Percentiles rank a stretch among this genome's conserved stretches.
Conservation (phyloP, 2,113 vertebrate species). For the Lethenteron camtschaticum region DNA sequence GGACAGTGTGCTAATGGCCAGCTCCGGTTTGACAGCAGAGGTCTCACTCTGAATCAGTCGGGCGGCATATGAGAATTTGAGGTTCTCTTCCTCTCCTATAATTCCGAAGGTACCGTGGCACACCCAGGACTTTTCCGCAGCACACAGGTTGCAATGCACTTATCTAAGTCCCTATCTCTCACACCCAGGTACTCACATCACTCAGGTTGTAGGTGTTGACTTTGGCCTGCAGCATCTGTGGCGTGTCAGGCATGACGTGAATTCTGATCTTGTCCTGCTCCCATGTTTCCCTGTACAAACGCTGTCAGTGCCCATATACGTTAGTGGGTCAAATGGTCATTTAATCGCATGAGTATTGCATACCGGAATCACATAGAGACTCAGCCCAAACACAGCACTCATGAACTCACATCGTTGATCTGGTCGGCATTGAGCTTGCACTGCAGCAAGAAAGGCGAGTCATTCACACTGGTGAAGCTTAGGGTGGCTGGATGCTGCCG, state of each 20-base stretch:
- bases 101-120: no score
- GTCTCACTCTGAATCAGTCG: no score
- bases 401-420: conserved; percentile 2
- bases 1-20: no score
- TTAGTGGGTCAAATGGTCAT: neutral
- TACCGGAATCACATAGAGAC: neutral
- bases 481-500: neutral
- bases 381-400: neutral
- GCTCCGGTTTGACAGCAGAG: no score
- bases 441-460: conserved; percentile 17
- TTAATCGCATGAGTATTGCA: neutral
- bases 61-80: no score
- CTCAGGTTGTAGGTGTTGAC: conserved; percentile 61
- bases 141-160: no score
- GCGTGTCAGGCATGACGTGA: conserved; percentile 59
- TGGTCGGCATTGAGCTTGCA: neutral
- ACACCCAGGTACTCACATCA: conserved; percentile 41
- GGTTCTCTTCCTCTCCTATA: no score
- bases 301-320: conserved; percentile 13
- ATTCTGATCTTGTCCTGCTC: conserved; percentile 43
- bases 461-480: conserved; percentile 50
- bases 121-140: no score
- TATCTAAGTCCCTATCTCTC: neutral
- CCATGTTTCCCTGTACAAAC: conserved; percentile 38
- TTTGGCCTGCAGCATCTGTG: conserved; percentile 55